These are phyloP conservation scores for Hozukius guyotensis DNA, from an alignment of 2,797 vertebrate species.

Conservation along the genomic window DNA sequence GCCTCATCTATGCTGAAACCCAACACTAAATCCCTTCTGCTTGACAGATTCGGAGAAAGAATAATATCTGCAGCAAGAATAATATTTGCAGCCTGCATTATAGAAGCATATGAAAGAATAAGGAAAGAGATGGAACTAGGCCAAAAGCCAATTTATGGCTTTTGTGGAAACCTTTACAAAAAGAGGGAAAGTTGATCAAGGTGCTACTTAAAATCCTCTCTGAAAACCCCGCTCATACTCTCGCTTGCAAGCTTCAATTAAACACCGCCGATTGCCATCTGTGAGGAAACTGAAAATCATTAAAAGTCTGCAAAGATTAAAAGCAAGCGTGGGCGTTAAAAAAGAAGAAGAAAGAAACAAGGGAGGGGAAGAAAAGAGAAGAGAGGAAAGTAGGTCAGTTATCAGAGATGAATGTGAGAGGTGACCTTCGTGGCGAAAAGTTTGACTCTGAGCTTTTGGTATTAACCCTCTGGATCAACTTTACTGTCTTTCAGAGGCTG, in stretches of 20 bases:
- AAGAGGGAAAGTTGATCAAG: constrained; percentile 34
- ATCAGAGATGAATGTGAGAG: constrained; percentile 13
- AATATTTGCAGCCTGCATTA: constrained; percentile 64
- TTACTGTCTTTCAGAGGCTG: no score
- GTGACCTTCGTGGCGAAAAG: constrained; percentile 21
- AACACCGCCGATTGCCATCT: constrained; percentile 49
- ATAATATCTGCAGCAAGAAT: constrained; percentile 67
- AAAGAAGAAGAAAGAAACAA: background rate
- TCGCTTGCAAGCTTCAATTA: constrained; percentile 56
- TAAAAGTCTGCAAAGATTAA: constrained; percentile 47
- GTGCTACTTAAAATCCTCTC: constrained; percentile 49
- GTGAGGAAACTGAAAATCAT: constrained; percentile 49
- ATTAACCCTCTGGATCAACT: background rate
- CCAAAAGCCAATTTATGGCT: constrained; percentile 67
- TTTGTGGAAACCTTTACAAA: constrained; percentile 33
- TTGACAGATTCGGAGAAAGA: constrained; percentile 65
- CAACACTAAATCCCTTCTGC: constrained; percentile 65
- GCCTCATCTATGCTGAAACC: constrained; percentile 57
- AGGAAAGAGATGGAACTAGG: constrained; percentile 45
- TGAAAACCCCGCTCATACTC: constrained; percentile 27
- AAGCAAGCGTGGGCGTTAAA: constrained; percentile 17
- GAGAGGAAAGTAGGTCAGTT: background rate
- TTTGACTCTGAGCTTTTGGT: constrained; percentile 8
- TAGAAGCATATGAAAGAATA: constrained; percentile 35
- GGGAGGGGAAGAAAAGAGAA: background rate